phyloP scores from a whole-genome alignment of 2,113 vertebrate genomes.

The Oreochromis aureus region DNA sequence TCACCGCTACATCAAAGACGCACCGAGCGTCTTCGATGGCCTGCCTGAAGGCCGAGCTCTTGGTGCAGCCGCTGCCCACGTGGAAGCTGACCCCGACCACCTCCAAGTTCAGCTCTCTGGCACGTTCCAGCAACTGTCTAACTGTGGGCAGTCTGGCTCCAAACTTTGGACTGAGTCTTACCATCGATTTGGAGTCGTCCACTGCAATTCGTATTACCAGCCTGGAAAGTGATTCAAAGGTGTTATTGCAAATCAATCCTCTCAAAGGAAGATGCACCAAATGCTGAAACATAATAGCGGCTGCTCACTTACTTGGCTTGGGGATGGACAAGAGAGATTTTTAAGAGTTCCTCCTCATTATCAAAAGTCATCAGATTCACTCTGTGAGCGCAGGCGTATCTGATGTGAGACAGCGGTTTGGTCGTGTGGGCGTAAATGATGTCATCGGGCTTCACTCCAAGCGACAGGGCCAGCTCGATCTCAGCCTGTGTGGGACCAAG shows the following conservation, averaged over 20 bases:
- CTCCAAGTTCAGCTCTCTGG: slow-evolving; percentile 80
- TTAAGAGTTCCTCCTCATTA: slow-evolving; percentile 85
- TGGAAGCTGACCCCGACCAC: slow-evolving; percentile 90
- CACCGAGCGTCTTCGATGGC: slow-evolving; percentile 83
- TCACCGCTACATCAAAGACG: slow-evolving; percentile 78
- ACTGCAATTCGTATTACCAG: slow-evolving; percentile 86
- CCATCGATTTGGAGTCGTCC: slow-evolving; percentile 84
- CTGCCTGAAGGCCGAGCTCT: slow-evolving; percentile 78
- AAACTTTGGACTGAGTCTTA: slow-evolving; percentile 85
- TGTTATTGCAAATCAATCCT: neutral
- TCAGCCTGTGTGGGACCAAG: slow-evolving; percentile 73
- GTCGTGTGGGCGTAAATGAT: slow-evolving; percentile 93
- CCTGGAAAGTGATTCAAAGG: slow-evolving; percentile 49
- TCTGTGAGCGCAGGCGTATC: slow-evolving; percentile 81
- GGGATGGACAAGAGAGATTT: slow-evolving; percentile 81
- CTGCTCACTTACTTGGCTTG: slow-evolving; percentile 81
- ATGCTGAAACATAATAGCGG: neutral
- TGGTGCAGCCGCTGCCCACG: slow-evolving; percentile 84
- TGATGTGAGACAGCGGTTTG: slow-evolving; percentile 88
- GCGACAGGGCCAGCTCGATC: slow-evolving; percentile 82
- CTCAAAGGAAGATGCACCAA: neutral
- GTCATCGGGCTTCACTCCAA: slow-evolving; percentile 79
- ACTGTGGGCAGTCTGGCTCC: slow-evolving; percentile 82
- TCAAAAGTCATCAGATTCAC: slow-evolving; percentile 93
- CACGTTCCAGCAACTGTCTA: slow-evolving; percentile 79